These are phyloP conservation scores for Hippocampus guttulatus DNA, from an alignment of 2,113 vertebrate genomes.

Conservation along the genomic window DNA sequence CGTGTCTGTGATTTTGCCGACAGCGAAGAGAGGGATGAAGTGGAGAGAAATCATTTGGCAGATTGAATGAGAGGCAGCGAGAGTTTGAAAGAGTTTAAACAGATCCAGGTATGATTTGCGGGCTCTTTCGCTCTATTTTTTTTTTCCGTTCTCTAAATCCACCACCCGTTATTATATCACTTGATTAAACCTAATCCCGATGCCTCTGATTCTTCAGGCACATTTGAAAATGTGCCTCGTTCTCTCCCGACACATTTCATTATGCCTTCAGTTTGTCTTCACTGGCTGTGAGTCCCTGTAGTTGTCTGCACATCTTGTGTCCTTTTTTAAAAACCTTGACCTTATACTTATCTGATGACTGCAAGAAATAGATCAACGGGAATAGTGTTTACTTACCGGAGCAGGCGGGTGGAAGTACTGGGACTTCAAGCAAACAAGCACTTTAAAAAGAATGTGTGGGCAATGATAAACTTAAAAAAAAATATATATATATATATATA, in stretches of 20 bases:
- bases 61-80: slow-evolving; percentile 26
- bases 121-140: slow-evolving; percentile 24
- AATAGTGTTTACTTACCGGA: not conserved
- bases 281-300: not conserved
- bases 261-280: not conserved
- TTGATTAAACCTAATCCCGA: slow-evolving; percentile 60
- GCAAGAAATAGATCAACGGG: slow-evolving; percentile 16
- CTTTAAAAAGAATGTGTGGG: not conserved
- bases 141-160: slow-evolving; percentile 29
- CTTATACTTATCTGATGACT: slow-evolving; percentile 7
- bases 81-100: slow-evolving; percentile 15
- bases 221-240: slow-evolving; percentile 26
- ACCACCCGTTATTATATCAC: slow-evolving; percentile 41
- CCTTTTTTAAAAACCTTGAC: slow-evolving; percentile 17
- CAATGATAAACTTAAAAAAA: not conserved
- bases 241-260: slow-evolving; percentile 29
- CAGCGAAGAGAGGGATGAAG: slow-evolving; percentile 26
- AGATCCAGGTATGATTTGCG: slow-evolving; percentile 31
- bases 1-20: slow-evolving; percentile 46
- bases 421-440: not conserved
- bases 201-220: slow-evolving; percentile 48
- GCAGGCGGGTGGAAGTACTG: not conserved
- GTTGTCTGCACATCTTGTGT: not conserved
- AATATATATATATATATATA: too few species aligned
- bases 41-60: slow-evolving; percentile 38